Base-by-base conservation (phyloP, 2,888 invertebrate genomes). In the Athalia rosae region DNA sequence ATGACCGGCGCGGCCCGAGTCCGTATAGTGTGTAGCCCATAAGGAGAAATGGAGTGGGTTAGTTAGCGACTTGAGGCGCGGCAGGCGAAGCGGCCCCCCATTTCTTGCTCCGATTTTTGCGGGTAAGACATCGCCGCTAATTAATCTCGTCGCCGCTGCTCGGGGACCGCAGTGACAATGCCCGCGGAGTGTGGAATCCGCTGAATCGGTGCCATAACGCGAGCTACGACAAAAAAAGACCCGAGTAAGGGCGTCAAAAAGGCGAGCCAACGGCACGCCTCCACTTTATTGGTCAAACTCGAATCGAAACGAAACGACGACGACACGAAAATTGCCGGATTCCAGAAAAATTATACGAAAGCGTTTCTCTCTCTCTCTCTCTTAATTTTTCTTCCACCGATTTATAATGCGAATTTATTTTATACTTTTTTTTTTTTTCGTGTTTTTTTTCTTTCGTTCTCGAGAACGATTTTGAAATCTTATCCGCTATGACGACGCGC, bases 121-220 rank as follows among this genome's bases (percentile, higher is more conserved):
- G 85, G 83, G 86, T 85, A 86, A 88, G 85, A 87, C 87, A 85
- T 85, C 86, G 85, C 85, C 86, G 85, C 86, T 88, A 89, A 89
- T 89, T 89, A 89, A 89, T 89, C 87, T 86, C 84, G 80, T 82
- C 81, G 81, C 80, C 79, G 78, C 78, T 77, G 58, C 64, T 77
- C 47, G 50, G 73, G 53, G 73, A 77, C n/a, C n/a, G n/a, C 73
- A 61, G 73, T 62, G 77, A 77, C 73, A 77, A 77, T 77, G 77
- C 74, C 74, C 62, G 71, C 77, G 73, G 73, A 77, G 73, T 73
- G 80, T 76, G 78, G 79, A 69, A 71, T 76, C 74, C 74, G 76
- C 47, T 56, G 77, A 76, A 69, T 73, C 77, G 78, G 78, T 77
- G 79, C 66, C 78, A 76, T 79, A 78, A 78, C 76, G 76, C 79